Evolutionary conservation across 2,113 vertebrate genomes (phyloP).

Genomic region (Lathamus discolor): DNA sequence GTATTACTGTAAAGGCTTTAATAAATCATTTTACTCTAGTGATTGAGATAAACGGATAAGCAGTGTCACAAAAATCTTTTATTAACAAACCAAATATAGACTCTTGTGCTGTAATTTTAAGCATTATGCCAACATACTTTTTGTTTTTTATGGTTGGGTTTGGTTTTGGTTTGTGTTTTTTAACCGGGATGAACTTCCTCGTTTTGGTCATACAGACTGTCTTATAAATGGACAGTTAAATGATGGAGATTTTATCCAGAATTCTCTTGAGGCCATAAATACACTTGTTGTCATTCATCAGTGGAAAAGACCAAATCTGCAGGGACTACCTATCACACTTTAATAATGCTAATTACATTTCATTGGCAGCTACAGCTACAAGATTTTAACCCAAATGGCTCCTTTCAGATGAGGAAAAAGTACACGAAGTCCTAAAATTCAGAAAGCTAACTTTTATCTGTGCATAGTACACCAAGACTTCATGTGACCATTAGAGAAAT

Average conservation of each 20-base stretch:
- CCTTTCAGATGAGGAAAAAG: not conserved
- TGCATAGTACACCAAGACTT: fast-evolving
- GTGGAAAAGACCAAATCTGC: not conserved
- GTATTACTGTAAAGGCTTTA: not conserved
- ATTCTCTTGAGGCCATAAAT: not conserved
- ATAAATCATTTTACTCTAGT: not conserved
- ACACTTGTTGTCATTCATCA: not conserved
- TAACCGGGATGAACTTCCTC: not conserved
- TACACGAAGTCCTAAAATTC: not conserved
- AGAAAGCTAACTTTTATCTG: not conserved
- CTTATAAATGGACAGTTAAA: not conserved
- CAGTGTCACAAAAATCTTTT: not conserved
- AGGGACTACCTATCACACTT: not conserved
- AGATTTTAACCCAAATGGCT: not conserved
- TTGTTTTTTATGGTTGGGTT: not conserved
- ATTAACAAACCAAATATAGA: not conserved
- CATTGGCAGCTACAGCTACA: not conserved
- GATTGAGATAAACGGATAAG: not conserved
- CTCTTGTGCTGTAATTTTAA: not conserved
- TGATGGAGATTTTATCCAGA: not conserved
- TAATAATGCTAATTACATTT: not conserved
- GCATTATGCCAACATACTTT: not conserved
- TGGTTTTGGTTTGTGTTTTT: not conserved
- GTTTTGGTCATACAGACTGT: not conserved
- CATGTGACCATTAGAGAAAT: not conserved